Conservation (phyloP, 2,888 invertebrate genomes). For the Molorchus minor region DNA sequence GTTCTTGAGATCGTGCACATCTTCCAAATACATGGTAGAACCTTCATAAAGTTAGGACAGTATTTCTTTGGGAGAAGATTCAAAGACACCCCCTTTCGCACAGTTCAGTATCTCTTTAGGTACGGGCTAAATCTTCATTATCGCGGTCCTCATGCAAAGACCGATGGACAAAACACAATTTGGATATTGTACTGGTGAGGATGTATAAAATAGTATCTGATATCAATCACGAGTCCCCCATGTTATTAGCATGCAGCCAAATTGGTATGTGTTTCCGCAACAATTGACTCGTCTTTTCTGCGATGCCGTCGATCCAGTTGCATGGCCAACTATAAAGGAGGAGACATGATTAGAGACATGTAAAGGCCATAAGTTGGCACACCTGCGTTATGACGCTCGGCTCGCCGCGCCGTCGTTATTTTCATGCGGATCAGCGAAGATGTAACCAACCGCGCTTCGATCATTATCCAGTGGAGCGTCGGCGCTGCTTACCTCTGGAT, state of each 20-base stretch:
- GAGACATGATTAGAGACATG: conserved; percentile 30
- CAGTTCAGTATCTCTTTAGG: too few species aligned
- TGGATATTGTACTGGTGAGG: too few species aligned
- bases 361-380: conserved; percentile 34
- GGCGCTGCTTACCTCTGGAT: conserved; percentile 18
- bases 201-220: too few species aligned
- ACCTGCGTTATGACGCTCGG: conserved; percentile 40
- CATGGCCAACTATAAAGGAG: conserved; percentile 26
- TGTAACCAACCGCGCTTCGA: conserved; percentile 61
- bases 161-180: too few species aligned
- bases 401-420: conserved; percentile 60
- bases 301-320: conserved; percentile 31
- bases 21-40: too few species aligned
- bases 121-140: too few species aligned
- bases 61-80: too few species aligned
- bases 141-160: too few species aligned
- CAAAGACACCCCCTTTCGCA: too few species aligned
- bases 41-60: too few species aligned
- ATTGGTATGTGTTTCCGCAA: conserved; percentile 22
- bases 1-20: too few species aligned
- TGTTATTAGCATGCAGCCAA: conserved; percentile 1
- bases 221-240: conserved; percentile 7
- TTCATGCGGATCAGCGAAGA: conserved; percentile 60
- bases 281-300: conserved; percentile 9
- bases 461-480: conserved; percentile 58